Conservation (phyloP, 2,888 invertebrate genomes). For the Acronicta alni region DNA sequence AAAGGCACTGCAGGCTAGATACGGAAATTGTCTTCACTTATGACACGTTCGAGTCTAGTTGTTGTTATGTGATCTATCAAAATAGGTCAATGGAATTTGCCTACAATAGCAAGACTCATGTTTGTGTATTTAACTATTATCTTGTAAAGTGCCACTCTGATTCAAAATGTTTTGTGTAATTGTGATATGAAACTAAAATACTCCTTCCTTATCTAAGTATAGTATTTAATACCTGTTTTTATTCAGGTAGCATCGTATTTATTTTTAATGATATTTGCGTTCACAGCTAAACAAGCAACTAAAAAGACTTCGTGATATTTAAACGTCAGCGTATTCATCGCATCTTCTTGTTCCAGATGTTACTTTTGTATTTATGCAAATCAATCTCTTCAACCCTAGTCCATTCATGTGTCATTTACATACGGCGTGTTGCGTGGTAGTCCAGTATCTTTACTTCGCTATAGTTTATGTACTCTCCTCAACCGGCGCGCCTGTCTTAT, state of each 20-base stretch:
- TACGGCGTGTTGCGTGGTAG: slow-evolving; percentile 35
- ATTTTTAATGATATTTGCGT: slow-evolving; percentile 23
- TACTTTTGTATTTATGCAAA: slow-evolving; percentile 58
- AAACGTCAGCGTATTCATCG: slow-evolving; percentile 35
- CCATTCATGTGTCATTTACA: slow-evolving; percentile 66
- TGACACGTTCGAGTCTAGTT: slow-evolving; percentile 57
- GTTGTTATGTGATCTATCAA: slow-evolving; percentile 62
- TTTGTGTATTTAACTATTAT: slow-evolving; percentile 51
- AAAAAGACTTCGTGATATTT: slow-evolving; percentile 34
- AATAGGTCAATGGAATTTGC: slow-evolving; percentile 72
- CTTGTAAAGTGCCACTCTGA: slow-evolving; percentile 47
- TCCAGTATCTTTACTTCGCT: slow-evolving; percentile 35
- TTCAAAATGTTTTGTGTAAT: slow-evolving; percentile 52
- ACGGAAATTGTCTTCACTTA: slow-evolving; percentile 69
- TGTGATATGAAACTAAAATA: slow-evolving; percentile 47
- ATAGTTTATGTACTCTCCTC: slow-evolving; percentile 41
- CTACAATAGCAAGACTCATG: slow-evolving; percentile 51
- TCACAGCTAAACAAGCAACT: slow-evolving; percentile 18
- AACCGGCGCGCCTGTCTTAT: slow-evolving; percentile 54
- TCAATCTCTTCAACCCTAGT: slow-evolving; percentile 52
- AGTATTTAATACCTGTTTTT: slow-evolving; percentile 28
- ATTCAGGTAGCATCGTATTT: slow-evolving; percentile 19
- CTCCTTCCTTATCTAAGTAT: slow-evolving; percentile 39
- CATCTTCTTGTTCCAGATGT: slow-evolving; percentile 45
- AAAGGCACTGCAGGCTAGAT: slow-evolving; percentile 60